These are phyloP conservation scores for Vipera ursinii DNA, from an alignment of 2,797 vertebrate species.

Conservation along the genomic window DNA sequence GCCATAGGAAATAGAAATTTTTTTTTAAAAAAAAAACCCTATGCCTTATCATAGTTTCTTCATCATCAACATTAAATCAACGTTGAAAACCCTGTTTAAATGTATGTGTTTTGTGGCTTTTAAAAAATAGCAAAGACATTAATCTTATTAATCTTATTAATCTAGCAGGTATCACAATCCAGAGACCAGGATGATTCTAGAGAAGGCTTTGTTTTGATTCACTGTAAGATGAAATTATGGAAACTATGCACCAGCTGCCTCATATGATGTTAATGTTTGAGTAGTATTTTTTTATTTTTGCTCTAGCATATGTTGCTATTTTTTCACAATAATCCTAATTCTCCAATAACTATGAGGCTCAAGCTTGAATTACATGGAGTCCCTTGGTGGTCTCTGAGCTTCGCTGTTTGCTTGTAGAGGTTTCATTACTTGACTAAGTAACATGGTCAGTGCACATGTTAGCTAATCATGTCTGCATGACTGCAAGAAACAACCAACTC, in stretches of 20 bases:
- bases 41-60: neutral
- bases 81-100: neutral
- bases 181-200: neutral
- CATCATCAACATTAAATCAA: neutral
- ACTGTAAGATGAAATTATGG: neutral
- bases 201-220: neutral
- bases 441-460: neutral
- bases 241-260: neutral
- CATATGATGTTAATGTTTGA: neutral
- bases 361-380: neutral
- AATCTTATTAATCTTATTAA: neutral
- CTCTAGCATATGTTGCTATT: neutral
- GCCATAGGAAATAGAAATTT: neutral
- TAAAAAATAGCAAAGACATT: neutral
- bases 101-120: neutral
- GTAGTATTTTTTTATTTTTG: neutral
- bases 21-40: too few relatives aligned
- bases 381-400: neutral
- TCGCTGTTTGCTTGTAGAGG: neutral
- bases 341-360: neutral
- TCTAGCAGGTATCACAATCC: neutral
- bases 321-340: neutral
- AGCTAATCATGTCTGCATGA: neutral
- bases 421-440: neutral
- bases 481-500: neutral